Conservation (phyloP, 1,140 invertebrate genomes). For the Medauroidea extradentata region DNA sequence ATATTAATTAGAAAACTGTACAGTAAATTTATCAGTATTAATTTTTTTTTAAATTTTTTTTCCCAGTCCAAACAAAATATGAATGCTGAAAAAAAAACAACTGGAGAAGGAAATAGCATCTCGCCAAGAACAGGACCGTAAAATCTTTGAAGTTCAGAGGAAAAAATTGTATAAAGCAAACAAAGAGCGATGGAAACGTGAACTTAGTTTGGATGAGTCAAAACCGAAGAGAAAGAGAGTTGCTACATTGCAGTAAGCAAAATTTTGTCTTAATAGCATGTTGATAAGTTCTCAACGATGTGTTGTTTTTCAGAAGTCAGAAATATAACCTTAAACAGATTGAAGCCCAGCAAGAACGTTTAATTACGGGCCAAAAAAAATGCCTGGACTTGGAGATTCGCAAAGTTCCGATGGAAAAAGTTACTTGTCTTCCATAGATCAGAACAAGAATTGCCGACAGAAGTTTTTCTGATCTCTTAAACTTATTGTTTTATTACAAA, state of each 20-base stretch:
- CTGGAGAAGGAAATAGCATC: conserved; percentile 86
- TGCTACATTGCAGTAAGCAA: conserved; percentile 71
- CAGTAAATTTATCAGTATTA: background rate
- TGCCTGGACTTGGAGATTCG: conserved; percentile 89
- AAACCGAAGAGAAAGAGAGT: conserved; percentile 92
- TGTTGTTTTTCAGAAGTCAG: conserved; percentile 62
- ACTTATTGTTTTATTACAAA: too few species aligned
- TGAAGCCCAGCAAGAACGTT: conserved; percentile 85
- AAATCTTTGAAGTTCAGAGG: conserved; percentile 83
- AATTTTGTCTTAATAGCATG: background rate
- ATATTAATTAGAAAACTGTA: too few species aligned
- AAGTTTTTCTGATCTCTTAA: too few species aligned
- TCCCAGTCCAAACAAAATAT: conserved; percentile 77
- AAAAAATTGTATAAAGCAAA: conserved; percentile 98
- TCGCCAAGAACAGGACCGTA: conserved; percentile 85
- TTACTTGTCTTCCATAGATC: conserved; percentile 80
- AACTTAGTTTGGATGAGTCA: conserved; percentile 83
- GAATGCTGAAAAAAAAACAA: conserved; percentile 87
- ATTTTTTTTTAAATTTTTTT: conserved; percentile 7
- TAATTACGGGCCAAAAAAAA: conserved; percentile 83
- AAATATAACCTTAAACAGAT: conserved; percentile 90
- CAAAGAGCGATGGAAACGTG: conserved; percentile 94
- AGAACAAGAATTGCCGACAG: conserved; percentile 85
- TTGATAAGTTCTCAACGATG: too few species aligned
- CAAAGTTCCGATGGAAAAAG: conserved; percentile 87